A percentile compares a stretch with the other conserved stretches of the same genome.
These are phyloP conservation scores for Ciconia nigra DNA, from an alignment of 2,797 vertebrate species.

Conservation along the genomic window DNA sequence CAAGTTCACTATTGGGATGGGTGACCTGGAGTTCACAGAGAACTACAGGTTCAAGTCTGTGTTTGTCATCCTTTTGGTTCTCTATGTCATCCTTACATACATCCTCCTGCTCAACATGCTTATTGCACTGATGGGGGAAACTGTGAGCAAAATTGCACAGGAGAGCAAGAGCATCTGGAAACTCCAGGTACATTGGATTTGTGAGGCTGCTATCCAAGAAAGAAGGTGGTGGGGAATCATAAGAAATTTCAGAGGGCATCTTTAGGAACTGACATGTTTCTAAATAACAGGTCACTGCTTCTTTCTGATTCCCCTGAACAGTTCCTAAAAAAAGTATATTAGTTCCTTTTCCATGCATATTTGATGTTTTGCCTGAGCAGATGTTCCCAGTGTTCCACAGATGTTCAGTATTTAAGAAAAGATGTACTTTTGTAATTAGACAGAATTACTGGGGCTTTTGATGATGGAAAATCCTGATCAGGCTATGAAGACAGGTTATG, in stretches of 20 bases:
- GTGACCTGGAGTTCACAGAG: slow-evolving; percentile 91
- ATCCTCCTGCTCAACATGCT: slow-evolving; percentile 98
- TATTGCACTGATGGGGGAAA: slow-evolving; percentile 94
- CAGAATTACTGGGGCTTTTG: not conserved
- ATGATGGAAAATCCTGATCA: not conserved
- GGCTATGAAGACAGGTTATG: not conserved
- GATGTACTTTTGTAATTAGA: not conserved
- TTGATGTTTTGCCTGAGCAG: not conserved
- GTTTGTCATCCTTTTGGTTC: slow-evolving; percentile 87
- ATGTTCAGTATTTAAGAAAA: not conserved
- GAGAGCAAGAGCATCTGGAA: slow-evolving; percentile 95
- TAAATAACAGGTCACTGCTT: not conserved
- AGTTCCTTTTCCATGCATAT: not conserved
- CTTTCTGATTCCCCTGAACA: not conserved
- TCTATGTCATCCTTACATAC: slow-evolving; percentile 94
- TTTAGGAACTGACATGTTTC: not conserved
- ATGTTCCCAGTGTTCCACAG: not conserved
- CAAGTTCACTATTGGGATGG: slow-evolving; percentile 98
- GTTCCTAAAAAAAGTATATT: not conserved
- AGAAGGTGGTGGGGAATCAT: not conserved
- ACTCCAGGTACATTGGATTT: slow-evolving; percentile 82
- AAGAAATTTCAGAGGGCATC: not conserved
- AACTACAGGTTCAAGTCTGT: slow-evolving; percentile 83
- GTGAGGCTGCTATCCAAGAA: not conserved
- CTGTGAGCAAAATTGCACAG: slow-evolving; percentile 84